phyloP scores from a whole-genome alignment of 2,113 vertebrate genomes.

The Arizona elegans region DNA sequence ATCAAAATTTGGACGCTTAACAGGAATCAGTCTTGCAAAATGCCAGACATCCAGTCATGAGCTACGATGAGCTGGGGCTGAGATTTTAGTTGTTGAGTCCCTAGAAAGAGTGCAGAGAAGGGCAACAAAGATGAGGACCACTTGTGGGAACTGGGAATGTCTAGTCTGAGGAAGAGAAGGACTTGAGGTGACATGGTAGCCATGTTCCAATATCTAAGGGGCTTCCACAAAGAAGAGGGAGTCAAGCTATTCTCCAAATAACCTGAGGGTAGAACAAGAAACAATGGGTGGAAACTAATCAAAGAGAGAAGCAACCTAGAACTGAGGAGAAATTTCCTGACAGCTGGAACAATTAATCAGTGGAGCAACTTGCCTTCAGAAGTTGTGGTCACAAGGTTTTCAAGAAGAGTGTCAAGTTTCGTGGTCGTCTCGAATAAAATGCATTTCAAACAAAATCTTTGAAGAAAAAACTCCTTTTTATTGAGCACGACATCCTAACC shows the following conservation, averaged over 20 bases:
- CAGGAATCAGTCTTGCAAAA: background rate
- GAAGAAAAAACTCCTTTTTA: too few species aligned
- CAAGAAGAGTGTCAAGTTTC: background rate
- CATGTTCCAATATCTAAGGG: background rate
- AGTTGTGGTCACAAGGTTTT: background rate
- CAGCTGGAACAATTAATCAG: background rate
- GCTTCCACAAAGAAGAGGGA: background rate
- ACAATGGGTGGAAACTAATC: background rate
- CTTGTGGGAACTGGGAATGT: background rate
- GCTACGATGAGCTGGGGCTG: background rate
- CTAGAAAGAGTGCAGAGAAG: background rate
- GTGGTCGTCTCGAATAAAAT: too few species aligned
- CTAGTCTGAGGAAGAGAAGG: background rate
- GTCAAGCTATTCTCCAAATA: too few species aligned
- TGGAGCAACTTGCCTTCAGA: too few species aligned
- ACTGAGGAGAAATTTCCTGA: background rate
- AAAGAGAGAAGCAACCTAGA: background rate
- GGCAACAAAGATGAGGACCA: background rate
- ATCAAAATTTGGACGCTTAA: background rate
- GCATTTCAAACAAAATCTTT: too few species aligned
- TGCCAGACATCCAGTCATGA: background rate
- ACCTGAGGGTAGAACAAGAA: background rate
- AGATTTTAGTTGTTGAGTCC: background rate
- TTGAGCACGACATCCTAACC: too few species aligned
- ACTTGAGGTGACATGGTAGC: background rate